Evolutionary conservation across 2,797 vertebrate genomes (phyloP).

Genomic region (Pteropus rufus): DNA sequence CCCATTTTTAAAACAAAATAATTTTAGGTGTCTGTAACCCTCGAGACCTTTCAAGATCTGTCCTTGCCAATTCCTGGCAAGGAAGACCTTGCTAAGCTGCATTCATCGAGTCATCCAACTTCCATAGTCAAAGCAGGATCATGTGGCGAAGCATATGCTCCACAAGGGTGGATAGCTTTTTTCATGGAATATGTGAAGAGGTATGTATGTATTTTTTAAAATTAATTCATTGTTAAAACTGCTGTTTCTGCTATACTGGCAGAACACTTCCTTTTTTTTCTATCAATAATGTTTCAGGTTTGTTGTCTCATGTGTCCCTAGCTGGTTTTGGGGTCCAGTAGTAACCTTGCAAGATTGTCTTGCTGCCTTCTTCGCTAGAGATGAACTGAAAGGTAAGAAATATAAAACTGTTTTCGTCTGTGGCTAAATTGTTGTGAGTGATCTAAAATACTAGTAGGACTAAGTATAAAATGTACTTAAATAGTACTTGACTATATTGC

Average conservation of each 20-base stretch:
- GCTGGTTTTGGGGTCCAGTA: slow-evolving; percentile 99
- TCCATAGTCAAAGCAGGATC: slow-evolving; percentile 96
- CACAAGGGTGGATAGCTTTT: slow-evolving; percentile 97
- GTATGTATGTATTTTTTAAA: slow-evolving; percentile 76
- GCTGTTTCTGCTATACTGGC: slow-evolving; percentile 82
- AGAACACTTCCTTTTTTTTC: slow-evolving; percentile 80
- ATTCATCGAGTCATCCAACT: slow-evolving; percentile 96
- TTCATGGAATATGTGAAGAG: slow-evolving; percentile 99
- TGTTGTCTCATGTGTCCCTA: slow-evolving; percentile 87
- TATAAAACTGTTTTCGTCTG: not conserved
- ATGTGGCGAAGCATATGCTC: slow-evolving; percentile 95
- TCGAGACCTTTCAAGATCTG: slow-evolving; percentile 99
- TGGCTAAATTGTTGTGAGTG: not conserved
- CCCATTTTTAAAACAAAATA: slow-evolving; percentile 54
- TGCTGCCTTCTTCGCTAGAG: slow-evolving; percentile 98
- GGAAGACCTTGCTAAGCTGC: slow-evolving; percentile 98
- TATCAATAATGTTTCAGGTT: slow-evolving; percentile 86
- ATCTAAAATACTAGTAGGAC: not conserved
- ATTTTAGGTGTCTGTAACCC: slow-evolving; percentile 94
- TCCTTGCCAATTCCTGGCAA: slow-evolving; percentile 99
- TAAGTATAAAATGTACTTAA: not conserved
- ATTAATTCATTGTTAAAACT: slow-evolving; percentile 43
- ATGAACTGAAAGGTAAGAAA: slow-evolving; percentile 97
- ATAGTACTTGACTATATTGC: not conserved
- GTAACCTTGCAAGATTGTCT: slow-evolving; percentile 99